Evolutionary conservation across 2,113 vertebrate genomes (phyloP).

Genomic region (Oostethus manadensis): DNA sequence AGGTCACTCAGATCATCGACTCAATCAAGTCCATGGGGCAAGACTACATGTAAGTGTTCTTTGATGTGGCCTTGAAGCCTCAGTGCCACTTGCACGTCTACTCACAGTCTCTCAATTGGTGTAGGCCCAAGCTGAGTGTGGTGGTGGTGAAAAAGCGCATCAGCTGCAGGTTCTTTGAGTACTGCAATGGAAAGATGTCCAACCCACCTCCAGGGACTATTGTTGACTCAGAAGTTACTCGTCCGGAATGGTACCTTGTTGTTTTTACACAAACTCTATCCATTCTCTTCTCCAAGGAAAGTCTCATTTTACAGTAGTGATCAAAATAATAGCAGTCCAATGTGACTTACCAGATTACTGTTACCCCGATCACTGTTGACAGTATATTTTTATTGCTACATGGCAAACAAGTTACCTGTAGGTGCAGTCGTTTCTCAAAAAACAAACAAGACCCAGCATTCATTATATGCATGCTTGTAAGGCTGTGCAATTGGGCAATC

Average conservation of each 20-base stretch:
- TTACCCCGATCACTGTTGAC: too few relatives aligned
- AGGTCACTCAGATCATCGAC: conserved; percentile 78
- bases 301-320: too few relatives aligned
- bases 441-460: too few relatives aligned
- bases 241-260: conserved; percentile 84
- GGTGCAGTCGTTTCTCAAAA: too few relatives aligned
- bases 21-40: conserved; percentile 78
- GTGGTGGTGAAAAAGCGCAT: conserved; percentile 94
- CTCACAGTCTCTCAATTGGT: not conserved
- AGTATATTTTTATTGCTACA: too few relatives aligned
- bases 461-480: too few relatives aligned
- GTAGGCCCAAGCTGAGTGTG: conserved; percentile 83
- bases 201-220: conserved; percentile 91
- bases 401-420: too few relatives aligned
- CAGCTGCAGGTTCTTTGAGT: conserved; percentile 80
- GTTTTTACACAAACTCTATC: not conserved
- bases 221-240: conserved; percentile 84
- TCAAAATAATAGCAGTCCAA: too few relatives aligned
- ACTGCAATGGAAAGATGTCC: conserved; percentile 61
- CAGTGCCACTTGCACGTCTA: too few relatives aligned
- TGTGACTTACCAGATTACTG: too few relatives aligned
- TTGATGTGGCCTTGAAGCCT: too few relatives aligned
- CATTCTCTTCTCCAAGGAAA: not conserved
- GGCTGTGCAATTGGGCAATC: too few relatives aligned
- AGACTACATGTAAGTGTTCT: conserved; percentile 78